These are phyloP conservation scores for Drosophila anomelani DNA, from an alignment of 2,888 invertebrate genomes.

Conservation along the genomic window DNA sequence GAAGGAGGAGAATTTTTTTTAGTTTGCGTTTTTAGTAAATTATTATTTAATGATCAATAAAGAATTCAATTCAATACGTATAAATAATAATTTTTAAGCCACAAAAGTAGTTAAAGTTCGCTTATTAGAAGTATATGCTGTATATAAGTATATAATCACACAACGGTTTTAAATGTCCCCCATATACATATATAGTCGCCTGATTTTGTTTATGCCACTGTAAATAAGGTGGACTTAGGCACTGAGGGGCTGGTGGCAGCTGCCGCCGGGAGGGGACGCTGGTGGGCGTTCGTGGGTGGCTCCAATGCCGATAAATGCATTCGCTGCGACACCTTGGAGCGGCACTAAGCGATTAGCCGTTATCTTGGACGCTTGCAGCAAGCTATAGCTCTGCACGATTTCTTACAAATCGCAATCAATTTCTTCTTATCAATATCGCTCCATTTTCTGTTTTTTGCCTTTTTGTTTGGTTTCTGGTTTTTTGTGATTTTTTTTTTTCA, in stretches of 20 bases:
- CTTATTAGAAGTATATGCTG: neutral
- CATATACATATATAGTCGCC: neutral
- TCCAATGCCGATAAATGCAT: conserved; percentile 24
- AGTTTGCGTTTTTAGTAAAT: neutral
- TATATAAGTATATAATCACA: neutral
- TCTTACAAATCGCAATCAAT: conserved; percentile 60
- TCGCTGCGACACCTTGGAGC: conserved; percentile 26
- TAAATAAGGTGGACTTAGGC: neutral
- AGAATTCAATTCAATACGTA: too few species aligned
- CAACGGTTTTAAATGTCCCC: conserved; percentile 8
- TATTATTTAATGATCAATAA: too few species aligned
- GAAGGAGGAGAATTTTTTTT: neutral
- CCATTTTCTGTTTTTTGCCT: conserved; percentile 6
- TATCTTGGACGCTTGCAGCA: conserved; percentile 30
- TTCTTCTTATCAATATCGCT: conserved; percentile 57
- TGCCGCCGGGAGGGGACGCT: neutral
- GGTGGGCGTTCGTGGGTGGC: neutral
- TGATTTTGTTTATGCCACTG: conserved; percentile 28
- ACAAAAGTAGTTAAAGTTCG: neutral
- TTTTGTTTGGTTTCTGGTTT: conserved; percentile 10
- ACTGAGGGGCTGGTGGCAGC: neutral
- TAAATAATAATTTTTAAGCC: neutral
- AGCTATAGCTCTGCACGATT: conserved; percentile 15
- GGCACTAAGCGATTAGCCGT: conserved; percentile 21
- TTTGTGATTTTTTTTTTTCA: neutral